Conservation (phyloP, 2,888 invertebrate genomes). For the Hoplodrina ambigua region DNA sequence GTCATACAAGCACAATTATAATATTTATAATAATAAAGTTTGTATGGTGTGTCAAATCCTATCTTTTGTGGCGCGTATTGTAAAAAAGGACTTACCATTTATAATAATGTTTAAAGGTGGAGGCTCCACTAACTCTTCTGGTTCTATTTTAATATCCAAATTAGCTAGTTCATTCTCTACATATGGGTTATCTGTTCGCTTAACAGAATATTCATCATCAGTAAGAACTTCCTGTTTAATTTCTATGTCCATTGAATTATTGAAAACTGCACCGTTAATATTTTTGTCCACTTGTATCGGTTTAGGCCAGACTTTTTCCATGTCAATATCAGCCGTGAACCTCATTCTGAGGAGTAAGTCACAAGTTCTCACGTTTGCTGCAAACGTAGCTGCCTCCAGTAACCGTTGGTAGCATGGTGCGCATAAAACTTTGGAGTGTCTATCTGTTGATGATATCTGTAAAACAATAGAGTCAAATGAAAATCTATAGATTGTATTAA, state of each 20-base stretch:
- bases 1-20: no score
- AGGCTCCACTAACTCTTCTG: slow-evolving; percentile 77
- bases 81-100: slow-evolving; percentile 64
- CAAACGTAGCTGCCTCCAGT: slow-evolving; percentile 75
- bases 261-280: slow-evolving; percentile 65
- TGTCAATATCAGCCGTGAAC: slow-evolving; percentile 41
- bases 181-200: slow-evolving; percentile 58
- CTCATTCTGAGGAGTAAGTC: slow-evolving; percentile 71
- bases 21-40: no score
- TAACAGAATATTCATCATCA: slow-evolving; percentile 75
- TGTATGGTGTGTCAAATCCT: no score
- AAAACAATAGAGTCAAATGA: slow-evolving; percentile 53
- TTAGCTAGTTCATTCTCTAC: slow-evolving; percentile 47
- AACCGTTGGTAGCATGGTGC: slow-evolving; percentile 73
- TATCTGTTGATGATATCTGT: slow-evolving; percentile 75
- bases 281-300: slow-evolving; percentile 81
- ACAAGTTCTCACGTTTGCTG: slow-evolving; percentile 69
- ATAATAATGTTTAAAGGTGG: slow-evolving; percentile 66
- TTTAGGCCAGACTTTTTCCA: slow-evolving; percentile 78
- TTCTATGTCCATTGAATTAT: slow-evolving; percentile 70
- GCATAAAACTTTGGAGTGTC: slow-evolving; percentile 80
- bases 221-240: slow-evolving; percentile 83
- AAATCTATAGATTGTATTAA: not conserved
- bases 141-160: slow-evolving; percentile 84
- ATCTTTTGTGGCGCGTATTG: no score